phyloP scores from a whole-genome alignment of 1,140 invertebrate species.

The Drosophila pruinosa region DNA sequence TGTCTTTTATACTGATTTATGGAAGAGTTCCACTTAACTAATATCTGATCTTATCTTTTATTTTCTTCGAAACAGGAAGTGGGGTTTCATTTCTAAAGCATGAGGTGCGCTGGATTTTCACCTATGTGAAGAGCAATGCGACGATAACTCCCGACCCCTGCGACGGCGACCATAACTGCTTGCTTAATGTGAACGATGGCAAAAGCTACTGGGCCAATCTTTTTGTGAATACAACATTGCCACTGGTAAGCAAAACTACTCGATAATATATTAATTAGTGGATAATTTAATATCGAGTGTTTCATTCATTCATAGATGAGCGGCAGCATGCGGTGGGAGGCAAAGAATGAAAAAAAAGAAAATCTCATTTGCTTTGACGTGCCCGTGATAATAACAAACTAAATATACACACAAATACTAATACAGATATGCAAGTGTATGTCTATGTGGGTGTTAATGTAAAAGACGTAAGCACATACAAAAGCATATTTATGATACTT shows the following conservation, averaged over 20 bases:
- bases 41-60: not conserved
- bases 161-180: slow-evolving; percentile 67
- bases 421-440: slow-evolving; percentile 46
- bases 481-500: slow-evolving; percentile 7
- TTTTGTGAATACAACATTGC: slow-evolving; percentile 62
- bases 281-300: not conserved
- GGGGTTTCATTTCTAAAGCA: slow-evolving; percentile 68
- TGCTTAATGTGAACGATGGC: slow-evolving; percentile 55
- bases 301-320: slow-evolving; percentile 41
- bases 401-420: slow-evolving; percentile 30
- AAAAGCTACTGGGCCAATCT: slow-evolving; percentile 72
- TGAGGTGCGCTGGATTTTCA: slow-evolving; percentile 71
- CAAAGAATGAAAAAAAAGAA: slow-evolving; percentile 54
- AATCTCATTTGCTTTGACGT: slow-evolving; percentile 78
- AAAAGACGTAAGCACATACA: slow-evolving; percentile 4
- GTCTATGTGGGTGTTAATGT: slow-evolving; percentile 2
- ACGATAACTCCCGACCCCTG: slow-evolving; percentile 74
- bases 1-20: not conserved
- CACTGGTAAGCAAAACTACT: slow-evolving; percentile 55
- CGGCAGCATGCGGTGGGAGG: slow-evolving; percentile 77
- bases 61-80: slow-evolving; percentile 36
- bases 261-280: not conserved
- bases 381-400: slow-evolving; percentile 65
- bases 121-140: slow-evolving; percentile 61
- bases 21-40: not conserved